These are phyloP conservation scores for Elgonia sp. DNA, from an alignment of 2,888 invertebrate genomes.

Conservation along the genomic window DNA sequence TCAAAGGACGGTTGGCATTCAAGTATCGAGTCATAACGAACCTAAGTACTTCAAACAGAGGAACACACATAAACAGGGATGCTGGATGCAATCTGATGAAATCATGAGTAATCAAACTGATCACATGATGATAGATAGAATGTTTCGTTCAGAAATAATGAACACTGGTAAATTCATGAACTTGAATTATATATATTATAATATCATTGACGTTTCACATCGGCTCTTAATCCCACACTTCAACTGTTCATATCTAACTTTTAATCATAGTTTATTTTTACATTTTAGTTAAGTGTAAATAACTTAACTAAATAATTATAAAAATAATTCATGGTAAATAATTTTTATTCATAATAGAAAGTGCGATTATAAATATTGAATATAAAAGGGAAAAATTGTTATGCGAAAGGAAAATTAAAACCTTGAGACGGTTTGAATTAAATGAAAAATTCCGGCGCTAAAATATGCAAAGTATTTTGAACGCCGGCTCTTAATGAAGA, in stretches of 20 bases:
- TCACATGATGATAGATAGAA: not conserved
- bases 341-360: too few relatives aligned
- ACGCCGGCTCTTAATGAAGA: constrained; percentile 29
- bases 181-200: constrained; percentile 3
- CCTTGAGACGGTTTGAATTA: constrained; percentile 1
- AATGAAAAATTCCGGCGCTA: constrained; percentile 32
- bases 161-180: not conserved
- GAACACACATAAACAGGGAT: constrained; percentile 2
- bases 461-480: constrained; percentile 37
- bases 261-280: not conserved
- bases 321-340: too few relatives aligned
- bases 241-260: not conserved
- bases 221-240: not conserved
- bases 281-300: too few relatives aligned
- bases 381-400: constrained; percentile 6
- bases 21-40: not conserved
- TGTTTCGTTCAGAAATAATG: constrained; percentile 3
- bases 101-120: not conserved
- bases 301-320: too few relatives aligned
- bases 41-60: constrained; percentile 4
- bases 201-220: not conserved
- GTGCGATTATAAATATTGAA: not conserved
- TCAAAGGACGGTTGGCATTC: not conserved
- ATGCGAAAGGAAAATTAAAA: constrained; percentile 2
- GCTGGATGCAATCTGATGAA: not conserved